Percentiles rank a stretch among this genome's conserved stretches.
Evolutionary conservation across 2,888 invertebrate species (phyloP).

Genomic region (Limulus polyphemus): DNA sequence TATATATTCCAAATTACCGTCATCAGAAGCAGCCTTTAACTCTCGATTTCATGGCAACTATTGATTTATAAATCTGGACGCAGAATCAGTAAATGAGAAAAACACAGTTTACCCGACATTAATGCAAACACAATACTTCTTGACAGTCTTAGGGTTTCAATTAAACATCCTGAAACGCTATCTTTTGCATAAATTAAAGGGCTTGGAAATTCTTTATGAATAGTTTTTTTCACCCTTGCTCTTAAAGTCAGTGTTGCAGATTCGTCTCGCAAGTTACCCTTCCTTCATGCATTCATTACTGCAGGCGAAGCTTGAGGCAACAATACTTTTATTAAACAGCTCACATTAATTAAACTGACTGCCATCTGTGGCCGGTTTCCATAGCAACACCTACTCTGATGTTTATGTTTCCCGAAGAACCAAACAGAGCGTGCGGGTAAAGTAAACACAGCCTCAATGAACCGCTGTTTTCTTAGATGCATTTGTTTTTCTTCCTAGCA

Average conservation of each 20-base stretch:
- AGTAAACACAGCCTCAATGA: slow-evolving; percentile 20
- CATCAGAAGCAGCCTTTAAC: neutral
- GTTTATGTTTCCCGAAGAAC: slow-evolving; percentile 23
- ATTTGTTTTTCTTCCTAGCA: slow-evolving; percentile 25
- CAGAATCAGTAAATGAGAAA: neutral
- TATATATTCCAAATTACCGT: too few relatives aligned
- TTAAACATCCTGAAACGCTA: too few relatives aligned
- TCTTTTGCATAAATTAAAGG: too few relatives aligned
- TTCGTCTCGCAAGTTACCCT: too few relatives aligned
- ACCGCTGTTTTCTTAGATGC: slow-evolving; percentile 24
- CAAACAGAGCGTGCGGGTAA: slow-evolving; percentile 14
- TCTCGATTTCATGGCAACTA: slow-evolving; percentile 5
- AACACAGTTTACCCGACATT: too few relatives aligned
- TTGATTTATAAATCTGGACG: slow-evolving; percentile 15
- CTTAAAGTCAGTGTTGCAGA: too few relatives aligned
- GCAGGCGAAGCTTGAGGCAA: slow-evolving; percentile 8
- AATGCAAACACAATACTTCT: too few relatives aligned
- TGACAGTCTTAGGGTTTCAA: too few relatives aligned
- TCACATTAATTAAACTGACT: slow-evolving; percentile 24
- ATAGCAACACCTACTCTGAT: slow-evolving; percentile 13
- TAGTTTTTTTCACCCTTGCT: too few relatives aligned
- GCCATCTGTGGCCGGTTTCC: slow-evolving; percentile 24
- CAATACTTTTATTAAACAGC: slow-evolving; percentile 23
- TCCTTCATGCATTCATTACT: too few relatives aligned
- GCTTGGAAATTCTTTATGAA: too few relatives aligned